Evolutionary conservation across 2,888 invertebrate genomes (phyloP).

Genomic region (Cataglyphis livida): DNA sequence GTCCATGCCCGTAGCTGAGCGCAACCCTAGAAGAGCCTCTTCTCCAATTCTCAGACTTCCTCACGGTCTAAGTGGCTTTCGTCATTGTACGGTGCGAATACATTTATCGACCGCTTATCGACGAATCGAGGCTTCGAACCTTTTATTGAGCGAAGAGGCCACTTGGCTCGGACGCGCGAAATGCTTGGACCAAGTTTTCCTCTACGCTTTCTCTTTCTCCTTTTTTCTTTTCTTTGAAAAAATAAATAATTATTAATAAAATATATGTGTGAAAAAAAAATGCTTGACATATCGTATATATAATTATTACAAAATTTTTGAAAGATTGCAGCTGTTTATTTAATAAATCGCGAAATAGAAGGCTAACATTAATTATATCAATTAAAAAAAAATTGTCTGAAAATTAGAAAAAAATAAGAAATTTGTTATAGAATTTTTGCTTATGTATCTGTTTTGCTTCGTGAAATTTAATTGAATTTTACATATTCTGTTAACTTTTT

Average conservation of each 20-base stretch:
- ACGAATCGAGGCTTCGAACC: slow-evolving; percentile 25
- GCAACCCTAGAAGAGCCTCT: slow-evolving; percentile 54
- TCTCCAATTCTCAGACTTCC: slow-evolving; percentile 55
- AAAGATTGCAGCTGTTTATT: background rate
- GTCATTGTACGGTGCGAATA: slow-evolving; percentile 57
- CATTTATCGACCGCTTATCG: slow-evolving; percentile 50
- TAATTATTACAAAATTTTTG: background rate
- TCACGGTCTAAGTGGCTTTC: slow-evolving; percentile 58
- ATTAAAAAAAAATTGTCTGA: background rate
- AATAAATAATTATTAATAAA: background rate
- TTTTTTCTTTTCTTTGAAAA: background rate
- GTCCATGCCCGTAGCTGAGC: slow-evolving; percentile 42
- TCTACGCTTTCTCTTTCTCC: background rate
- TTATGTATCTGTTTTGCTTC: background rate
- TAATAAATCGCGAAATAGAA: background rate
- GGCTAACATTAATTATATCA: background rate
- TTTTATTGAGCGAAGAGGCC: slow-evolving; percentile 22
- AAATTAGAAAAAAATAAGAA: background rate
- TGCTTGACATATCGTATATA: background rate
- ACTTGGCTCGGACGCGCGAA: slow-evolving; percentile 6
- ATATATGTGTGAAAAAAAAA: background rate
- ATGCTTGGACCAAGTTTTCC: slow-evolving; percentile 4
- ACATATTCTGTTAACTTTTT: background rate
- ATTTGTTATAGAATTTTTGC: background rate
- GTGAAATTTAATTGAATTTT: background rate